Conservation (phyloP, 1,140 invertebrate genomes). For the Psix sp. region DNA sequence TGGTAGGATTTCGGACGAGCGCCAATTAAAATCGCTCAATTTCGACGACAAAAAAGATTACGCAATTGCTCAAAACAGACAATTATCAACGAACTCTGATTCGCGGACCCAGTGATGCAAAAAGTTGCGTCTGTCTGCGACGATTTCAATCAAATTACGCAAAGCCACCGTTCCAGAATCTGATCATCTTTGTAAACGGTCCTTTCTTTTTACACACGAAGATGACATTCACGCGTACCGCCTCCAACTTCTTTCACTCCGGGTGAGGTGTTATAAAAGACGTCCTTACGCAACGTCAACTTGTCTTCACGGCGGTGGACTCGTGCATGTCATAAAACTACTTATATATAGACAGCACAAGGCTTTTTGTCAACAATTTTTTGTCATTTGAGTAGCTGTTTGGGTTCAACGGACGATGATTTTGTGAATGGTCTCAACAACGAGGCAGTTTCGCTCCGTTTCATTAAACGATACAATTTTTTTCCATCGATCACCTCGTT, state of each 20-base stretch:
- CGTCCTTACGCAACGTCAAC: conserved; percentile 62
- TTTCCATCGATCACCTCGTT: too few relatives aligned
- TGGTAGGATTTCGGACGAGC: too few relatives aligned
- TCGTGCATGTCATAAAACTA: conserved; percentile 54
- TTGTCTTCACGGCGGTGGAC: conserved; percentile 56
- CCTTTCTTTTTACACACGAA: conserved; percentile 45
- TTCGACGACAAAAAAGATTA: too few relatives aligned
- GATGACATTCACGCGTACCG: conserved; percentile 54
- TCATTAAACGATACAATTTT: too few relatives aligned
- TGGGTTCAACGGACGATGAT: conserved; percentile 35
- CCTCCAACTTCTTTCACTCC: conserved; percentile 45
- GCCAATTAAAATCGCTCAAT: too few relatives aligned
- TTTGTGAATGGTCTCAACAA: too few relatives aligned
- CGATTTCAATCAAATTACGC: conserved; percentile 25
- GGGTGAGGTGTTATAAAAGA: conserved; percentile 60
- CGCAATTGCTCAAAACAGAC: too few relatives aligned
- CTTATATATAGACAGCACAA: conserved; percentile 31
- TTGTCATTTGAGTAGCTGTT: neutral
- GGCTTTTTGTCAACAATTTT: conserved; percentile 26
- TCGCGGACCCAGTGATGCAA: too few relatives aligned
- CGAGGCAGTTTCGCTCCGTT: too few relatives aligned
- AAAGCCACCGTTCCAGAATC: conserved; percentile 25
- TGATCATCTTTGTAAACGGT: conserved; percentile 46
- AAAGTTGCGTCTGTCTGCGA: conserved; percentile 4
- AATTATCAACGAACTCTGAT: too few relatives aligned